A percentile compares a stretch with the other conserved stretches of the same genome.
Evolutionary conservation across 2,113 vertebrate species (phyloP).

Genomic region (Callipepla californica): DNA sequence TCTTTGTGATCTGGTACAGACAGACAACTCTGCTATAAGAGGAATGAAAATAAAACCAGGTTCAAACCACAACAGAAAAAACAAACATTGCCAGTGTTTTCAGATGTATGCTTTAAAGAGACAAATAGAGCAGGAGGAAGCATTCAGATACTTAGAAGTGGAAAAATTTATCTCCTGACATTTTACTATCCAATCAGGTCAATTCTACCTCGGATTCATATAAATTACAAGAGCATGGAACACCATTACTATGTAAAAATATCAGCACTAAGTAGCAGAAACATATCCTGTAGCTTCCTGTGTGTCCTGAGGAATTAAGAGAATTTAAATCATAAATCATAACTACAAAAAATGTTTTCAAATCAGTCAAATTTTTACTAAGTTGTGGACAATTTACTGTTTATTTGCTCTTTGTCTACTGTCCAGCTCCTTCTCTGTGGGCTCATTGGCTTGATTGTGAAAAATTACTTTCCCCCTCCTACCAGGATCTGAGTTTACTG

Average conservation of each 20-base stretch:
- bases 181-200: background rate
- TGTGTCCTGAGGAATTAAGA: background rate
- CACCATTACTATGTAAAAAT: background rate
- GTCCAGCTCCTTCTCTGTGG: background rate
- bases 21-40: background rate
- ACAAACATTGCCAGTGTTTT: background rate
- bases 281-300: background rate
- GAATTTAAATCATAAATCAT: background rate
- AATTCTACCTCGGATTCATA: background rate
- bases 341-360: background rate
- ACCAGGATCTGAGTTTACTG: background rate
- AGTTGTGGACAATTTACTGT: background rate
- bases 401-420: background rate
- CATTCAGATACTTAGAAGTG: background rate
- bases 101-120: background rate
- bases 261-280: background rate
- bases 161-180: background rate
- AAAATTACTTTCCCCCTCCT: background rate
- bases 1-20: background rate
- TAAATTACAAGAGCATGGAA: background rate
- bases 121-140: background rate
- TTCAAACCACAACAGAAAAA: background rate
- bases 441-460: accelerated
- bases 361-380: background rate
- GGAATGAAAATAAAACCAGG: background rate